phyloP scores from a whole-genome alignment of 2,888 invertebrate genomes.

The Pemphredon lugubris region DNA sequence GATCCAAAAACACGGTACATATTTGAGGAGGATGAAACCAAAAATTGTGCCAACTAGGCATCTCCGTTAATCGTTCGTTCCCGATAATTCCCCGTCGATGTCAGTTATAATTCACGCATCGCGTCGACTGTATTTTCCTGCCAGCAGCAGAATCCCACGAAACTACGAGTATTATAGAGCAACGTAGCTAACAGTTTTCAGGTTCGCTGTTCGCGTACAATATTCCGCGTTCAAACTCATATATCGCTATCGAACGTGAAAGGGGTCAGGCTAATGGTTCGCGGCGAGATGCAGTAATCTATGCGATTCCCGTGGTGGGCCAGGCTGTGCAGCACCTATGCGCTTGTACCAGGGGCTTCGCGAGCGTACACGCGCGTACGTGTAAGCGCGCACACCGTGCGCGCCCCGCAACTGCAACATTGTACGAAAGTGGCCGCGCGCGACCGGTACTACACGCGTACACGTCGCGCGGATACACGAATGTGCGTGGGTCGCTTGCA shows the following conservation, averaged over 20 bases:
- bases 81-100: no score
- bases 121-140: no score
- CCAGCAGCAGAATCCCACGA: not conserved
- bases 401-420: not conserved
- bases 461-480: slow-evolving; percentile 11
- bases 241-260: slow-evolving; percentile 61
- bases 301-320: slow-evolving; percentile 64
- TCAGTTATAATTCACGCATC: no score
- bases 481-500: not conserved
- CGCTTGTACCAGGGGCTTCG: slow-evolving; percentile 9
- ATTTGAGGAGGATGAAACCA: no score
- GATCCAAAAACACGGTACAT: no score
- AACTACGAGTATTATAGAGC: slow-evolving; percentile 24
- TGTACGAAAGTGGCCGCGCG: slow-evolving; percentile 11
- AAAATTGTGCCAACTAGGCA: no score
- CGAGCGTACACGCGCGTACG: not conserved
- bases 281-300: slow-evolving; percentile 70
- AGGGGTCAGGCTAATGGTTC: slow-evolving; percentile 70
- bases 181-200: slow-evolving; percentile 45
- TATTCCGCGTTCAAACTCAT: slow-evolving; percentile 46
- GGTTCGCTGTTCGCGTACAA: slow-evolving; percentile 31
- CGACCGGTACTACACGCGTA: not conserved
- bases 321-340: slow-evolving; percentile 16
- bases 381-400: not conserved
- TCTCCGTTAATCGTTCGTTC: no score